Conservation (phyloP, 2,888 invertebrate genomes). For the Erebia ligea region DNA sequence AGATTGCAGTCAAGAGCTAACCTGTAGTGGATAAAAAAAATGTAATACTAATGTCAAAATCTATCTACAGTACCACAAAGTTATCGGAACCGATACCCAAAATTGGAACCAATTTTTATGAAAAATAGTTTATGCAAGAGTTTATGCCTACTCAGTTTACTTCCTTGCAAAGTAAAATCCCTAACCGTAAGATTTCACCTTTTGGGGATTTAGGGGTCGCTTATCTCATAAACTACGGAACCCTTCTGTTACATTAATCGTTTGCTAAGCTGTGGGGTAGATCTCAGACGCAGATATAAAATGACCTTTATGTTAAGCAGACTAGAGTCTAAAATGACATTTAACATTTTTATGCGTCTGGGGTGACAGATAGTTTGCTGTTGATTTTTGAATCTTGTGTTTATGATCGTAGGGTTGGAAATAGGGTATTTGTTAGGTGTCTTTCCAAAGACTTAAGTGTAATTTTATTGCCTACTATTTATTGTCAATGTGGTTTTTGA, state of each 20-base stretch:
- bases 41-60: background rate
- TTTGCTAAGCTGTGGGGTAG: conserved; percentile 35
- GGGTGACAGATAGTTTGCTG: conserved; percentile 20
- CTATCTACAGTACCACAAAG: no score
- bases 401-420: background rate
- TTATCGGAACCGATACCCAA: no score
- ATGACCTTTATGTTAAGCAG: conserved; percentile 13
- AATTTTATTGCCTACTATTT: conserved; percentile 24
- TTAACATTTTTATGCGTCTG: background rate
- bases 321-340: conserved; percentile 19
- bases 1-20: no score
- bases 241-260: conserved; percentile 39
- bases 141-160: background rate
- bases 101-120: no score
- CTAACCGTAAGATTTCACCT: conserved; percentile 19
- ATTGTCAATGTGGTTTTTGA: conserved; percentile 23
- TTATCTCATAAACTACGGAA: conserved; percentile 37
- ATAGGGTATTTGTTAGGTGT: background rate
- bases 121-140: no score
- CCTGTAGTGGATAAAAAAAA: no score
- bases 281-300: conserved; percentile 25
- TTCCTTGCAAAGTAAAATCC: background rate
- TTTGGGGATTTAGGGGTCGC: conserved; percentile 27
- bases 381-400: conserved; percentile 2
- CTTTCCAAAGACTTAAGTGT: conserved; percentile 9